A percentile compares a stretch with the other conserved stretches of the same genome.
phyloP scores from a whole-genome alignment of 2,113 vertebrate species.

The Calyptomena viridis region DNA sequence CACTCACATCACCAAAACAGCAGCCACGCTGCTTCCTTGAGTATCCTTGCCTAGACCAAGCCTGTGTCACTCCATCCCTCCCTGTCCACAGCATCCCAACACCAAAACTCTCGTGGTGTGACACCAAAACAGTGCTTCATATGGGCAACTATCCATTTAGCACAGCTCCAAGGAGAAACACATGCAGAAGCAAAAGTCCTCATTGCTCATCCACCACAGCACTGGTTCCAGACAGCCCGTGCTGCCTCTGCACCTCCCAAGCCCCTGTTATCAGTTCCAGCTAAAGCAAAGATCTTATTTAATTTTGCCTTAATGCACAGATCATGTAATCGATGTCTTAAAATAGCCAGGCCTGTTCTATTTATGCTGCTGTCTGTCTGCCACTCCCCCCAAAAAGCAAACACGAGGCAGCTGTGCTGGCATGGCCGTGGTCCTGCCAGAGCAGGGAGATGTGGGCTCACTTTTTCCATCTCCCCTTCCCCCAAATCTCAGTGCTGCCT shows the following conservation, averaged over 20 bases:
- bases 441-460: not conserved
- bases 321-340: not conserved
- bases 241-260: not conserved
- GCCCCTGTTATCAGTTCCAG: not conserved
- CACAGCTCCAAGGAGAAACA: not conserved
- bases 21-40: rapidly evolving
- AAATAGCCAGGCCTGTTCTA: conserved; percentile 47
- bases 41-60: not conserved
- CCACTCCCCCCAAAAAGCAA: not conserved
- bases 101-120: rapidly evolving
- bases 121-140: rapidly evolving
- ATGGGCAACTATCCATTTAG: not conserved
- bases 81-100: rapidly evolving
- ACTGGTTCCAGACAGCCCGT: not conserved
- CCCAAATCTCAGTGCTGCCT: not conserved
- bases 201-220: not conserved
- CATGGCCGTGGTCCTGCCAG: not conserved
- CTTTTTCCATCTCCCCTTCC: not conserved
- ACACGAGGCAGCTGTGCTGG: not conserved
- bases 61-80: rapidly evolving
- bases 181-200: not conserved
- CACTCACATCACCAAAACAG: not conserved
- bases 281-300: not conserved
- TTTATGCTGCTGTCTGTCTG: conserved; percentile 43
- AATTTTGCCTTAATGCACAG: not conserved